Evolutionary conservation across 2,888 invertebrate genomes (phyloP), one percentile per base, ranked within the genome.

Genomic region (Spilosoma lubricipeda): DNA sequence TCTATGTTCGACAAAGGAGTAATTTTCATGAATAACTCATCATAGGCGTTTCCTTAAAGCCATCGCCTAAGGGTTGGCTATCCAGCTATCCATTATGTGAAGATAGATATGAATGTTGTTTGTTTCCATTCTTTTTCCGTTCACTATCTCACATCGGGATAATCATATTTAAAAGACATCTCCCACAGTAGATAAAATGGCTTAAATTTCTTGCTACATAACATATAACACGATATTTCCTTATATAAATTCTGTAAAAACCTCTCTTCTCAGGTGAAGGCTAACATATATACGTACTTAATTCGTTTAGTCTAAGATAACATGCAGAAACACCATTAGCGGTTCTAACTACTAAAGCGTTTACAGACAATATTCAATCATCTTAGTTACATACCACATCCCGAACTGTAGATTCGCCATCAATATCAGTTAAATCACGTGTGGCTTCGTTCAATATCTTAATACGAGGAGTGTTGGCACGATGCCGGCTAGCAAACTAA

Each of bases 371-470:
- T 30, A 70, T 66, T 76, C 66, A 77, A 82, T 77, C 56, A 73
- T 68, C n/a, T 42, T 42, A 56, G 59, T 76, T 59, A 71, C 65
- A 67, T 72, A 77, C 80, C 73, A 79, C 72, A 78, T 77, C 73
- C 68, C 30, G 64, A 59, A 56, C 42, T 52, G 67, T 71, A 72
- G 71, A 75, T 75, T 65, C 64, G 36, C 66, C 73, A 82, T 83
- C 81, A 84, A 82, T 85, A 81, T 75, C 76, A 76, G 72, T 81
- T 82, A 86, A 86, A 86, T 87, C 85, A 83, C 84, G 81, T 85
- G 81, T 78, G 78, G 77, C 79, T 76, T 74, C 59, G 78, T 76
- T 77, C 81, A 82, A 87, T 88, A 88, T 88, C 85, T 87, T 84
- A 86, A 90, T 88, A 85, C 84, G 80, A 83, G 75, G 79, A 70